phyloP scores from a whole-genome alignment of 2,888 invertebrate genomes.

The Bhutanitis thaidina region DNA sequence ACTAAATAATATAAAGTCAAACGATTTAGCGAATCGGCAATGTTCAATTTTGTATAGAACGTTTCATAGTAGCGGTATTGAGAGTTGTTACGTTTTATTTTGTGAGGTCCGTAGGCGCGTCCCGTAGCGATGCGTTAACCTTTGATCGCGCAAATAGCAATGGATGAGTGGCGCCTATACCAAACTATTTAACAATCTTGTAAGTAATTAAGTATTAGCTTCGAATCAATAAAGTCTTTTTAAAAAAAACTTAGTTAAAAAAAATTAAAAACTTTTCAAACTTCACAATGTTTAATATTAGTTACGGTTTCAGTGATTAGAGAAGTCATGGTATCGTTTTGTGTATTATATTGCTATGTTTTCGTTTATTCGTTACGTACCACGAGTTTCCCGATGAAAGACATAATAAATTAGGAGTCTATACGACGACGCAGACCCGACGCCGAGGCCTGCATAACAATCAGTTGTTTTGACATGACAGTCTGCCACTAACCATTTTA shows the following conservation, averaged over 20 bases:
- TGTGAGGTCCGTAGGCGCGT: slow-evolving; percentile 56
- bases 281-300: slow-evolving; percentile 72
- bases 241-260: slow-evolving; percentile 69
- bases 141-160: slow-evolving; percentile 27
- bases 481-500: slow-evolving; percentile 79
- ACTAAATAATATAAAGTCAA: slow-evolving; percentile 45
- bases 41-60: slow-evolving; percentile 79
- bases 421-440: slow-evolving; percentile 29
- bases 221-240: slow-evolving; percentile 79
- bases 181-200: slow-evolving; percentile 76
- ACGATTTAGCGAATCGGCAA: slow-evolving; percentile 74
- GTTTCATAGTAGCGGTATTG: slow-evolving; percentile 76
- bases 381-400: slow-evolving; percentile 76
- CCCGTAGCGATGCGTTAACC: slow-evolving; percentile 32
- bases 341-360: slow-evolving; percentile 66
- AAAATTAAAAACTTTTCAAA: slow-evolving; percentile 70
- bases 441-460: slow-evolving; percentile 43
- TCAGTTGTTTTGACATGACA: slow-evolving; percentile 73
- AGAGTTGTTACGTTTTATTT: slow-evolving; percentile 74
- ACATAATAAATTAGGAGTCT: slow-evolving; percentile 71
- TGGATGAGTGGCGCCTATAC: slow-evolving; percentile 52
- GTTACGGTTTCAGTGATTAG: slow-evolving; percentile 73
- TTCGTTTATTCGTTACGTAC: slow-evolving; percentile 73
- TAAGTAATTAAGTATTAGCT: slow-evolving; percentile 80
- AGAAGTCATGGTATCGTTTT: slow-evolving; percentile 67